These are phyloP conservation scores for Vicugna pacos DNA, from an alignment of 2,113 vertebrate genomes.

Conservation along the genomic window DNA sequence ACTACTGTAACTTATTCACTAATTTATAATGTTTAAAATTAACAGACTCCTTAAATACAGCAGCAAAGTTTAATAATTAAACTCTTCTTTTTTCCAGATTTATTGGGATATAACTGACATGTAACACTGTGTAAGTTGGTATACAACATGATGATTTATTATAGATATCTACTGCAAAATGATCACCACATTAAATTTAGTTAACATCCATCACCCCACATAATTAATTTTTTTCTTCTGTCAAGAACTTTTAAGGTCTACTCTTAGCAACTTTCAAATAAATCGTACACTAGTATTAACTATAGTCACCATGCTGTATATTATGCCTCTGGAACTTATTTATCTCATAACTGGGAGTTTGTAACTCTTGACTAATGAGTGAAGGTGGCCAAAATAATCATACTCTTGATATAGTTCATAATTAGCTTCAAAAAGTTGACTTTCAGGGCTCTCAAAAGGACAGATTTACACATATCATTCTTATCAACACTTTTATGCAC, in stretches of 20 bases:
- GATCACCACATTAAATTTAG: neutral
- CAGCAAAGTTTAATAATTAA: neutral
- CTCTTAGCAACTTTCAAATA: neutral
- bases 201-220: neutral
- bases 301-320: neutral
- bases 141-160: neutral
- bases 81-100: neutral
- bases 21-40: neutral
- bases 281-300: neutral
- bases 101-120: neutral
- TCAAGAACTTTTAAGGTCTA: neutral
- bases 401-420: neutral
- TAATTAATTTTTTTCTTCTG: neutral
- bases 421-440: neutral
- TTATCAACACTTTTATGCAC: neutral
- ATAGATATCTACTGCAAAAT: neutral
- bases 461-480: neutral
- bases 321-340: neutral
- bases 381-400: neutral
- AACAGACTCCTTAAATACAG: neutral
- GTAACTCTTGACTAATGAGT: neutral
- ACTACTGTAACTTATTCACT: neutral
- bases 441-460: neutral
- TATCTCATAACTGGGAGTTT: neutral
- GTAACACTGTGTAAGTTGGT: neutral